These are phyloP conservation scores for Gorsachius magnificus DNA, from an alignment of 2,797 vertebrate species.

Conservation along the genomic window DNA sequence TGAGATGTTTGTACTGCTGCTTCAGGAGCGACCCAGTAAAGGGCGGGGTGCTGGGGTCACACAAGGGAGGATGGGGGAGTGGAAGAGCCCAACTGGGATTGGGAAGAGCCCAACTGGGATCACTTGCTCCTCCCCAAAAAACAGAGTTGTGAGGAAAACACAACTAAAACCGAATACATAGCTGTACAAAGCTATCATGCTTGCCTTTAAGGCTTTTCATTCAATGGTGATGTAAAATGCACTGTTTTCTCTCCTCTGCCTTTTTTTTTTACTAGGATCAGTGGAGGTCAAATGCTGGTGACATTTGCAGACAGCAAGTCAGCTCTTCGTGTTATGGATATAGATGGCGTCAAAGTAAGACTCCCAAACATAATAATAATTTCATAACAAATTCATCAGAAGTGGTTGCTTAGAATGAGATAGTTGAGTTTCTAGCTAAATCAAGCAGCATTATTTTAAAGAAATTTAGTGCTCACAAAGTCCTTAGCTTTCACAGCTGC, in stretches of 20 bases:
- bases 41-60: background rate
- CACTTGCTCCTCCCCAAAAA: background rate
- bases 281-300: conserved; percentile 80
- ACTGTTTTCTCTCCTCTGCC: background rate
- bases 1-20: background rate
- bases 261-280: conserved; percentile 71
- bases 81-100: background rate
- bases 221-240: background rate
- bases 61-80: background rate
- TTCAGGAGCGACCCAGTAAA: background rate
- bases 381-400: background rate
- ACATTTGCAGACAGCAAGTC: conserved; percentile 82
- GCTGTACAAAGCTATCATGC: background rate
- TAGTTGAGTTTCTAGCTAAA: background rate
- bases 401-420: background rate
- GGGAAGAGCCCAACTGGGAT: background rate
- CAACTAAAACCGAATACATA: background rate
- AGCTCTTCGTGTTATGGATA: conserved; percentile 77
- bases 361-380: background rate
- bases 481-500: background rate
- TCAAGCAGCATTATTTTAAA: background rate
- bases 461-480: background rate
- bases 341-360: conserved; percentile 79
- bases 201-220: background rate
- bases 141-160: background rate